A percentile compares a stretch with the other conserved stretches of the same genome.
Evolutionary conservation across 1,140 invertebrate genomes (phyloP).

Genomic region (Apis cerana): DNA sequence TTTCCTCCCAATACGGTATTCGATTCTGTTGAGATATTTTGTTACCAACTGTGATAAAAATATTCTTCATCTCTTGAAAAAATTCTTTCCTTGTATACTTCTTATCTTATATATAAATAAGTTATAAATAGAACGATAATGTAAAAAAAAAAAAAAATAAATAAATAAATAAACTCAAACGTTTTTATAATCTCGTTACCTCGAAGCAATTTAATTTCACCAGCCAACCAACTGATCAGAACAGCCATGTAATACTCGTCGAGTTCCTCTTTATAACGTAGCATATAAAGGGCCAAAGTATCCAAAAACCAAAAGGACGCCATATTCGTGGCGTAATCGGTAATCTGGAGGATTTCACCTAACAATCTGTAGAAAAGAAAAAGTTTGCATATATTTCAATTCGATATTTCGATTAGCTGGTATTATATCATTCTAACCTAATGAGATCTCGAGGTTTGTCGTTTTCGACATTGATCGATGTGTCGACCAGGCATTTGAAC

Average conservation of each 20-base stretch:
- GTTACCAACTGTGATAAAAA: conserved; percentile 43
- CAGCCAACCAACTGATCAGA: conserved; percentile 69
- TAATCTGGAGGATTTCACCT: conserved; percentile 58
- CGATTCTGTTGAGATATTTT: conserved; percentile 41
- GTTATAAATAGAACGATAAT: not conserved
- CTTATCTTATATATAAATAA: conserved; percentile 40
- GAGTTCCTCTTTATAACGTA: conserved; percentile 50
- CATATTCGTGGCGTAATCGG: conserved; percentile 67
- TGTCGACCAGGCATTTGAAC: conserved; percentile 34
- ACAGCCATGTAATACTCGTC: conserved; percentile 54
- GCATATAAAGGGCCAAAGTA: conserved; percentile 57
- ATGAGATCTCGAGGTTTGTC: conserved; percentile 53
- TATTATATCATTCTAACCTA: conserved; percentile 36
- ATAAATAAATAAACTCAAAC: no score
- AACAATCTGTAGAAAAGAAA: conserved; percentile 56
- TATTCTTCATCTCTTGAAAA: conserved; percentile 55
- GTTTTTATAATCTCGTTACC: conserved; percentile 25
- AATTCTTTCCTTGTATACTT: conserved; percentile 58
- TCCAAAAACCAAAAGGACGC: conserved; percentile 71
- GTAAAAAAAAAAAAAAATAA: no score
- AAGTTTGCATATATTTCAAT: not conserved
- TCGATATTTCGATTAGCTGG: no score
- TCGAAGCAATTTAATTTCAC: conserved; percentile 67
- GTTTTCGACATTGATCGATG: conserved; percentile 25
- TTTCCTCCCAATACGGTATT: conserved; percentile 61